Conservation (phyloP, 2,888 invertebrate genomes). For the Stenotaenia linearis region DNA sequence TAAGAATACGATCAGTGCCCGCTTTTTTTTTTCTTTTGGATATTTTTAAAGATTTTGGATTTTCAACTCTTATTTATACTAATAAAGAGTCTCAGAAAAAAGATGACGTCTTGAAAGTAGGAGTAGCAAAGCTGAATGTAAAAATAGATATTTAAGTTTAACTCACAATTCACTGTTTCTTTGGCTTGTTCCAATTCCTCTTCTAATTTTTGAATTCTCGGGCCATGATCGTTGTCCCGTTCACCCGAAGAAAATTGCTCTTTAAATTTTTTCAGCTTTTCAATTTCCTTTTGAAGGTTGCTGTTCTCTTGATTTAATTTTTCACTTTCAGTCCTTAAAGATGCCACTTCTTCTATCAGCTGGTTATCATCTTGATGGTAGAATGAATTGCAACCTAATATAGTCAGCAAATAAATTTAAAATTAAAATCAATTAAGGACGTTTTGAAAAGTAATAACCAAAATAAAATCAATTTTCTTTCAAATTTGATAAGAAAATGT, state of each 20-base stretch:
- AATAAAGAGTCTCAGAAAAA: neutral
- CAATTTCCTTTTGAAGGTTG: conserved; percentile 44
- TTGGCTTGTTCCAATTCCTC: conserved; percentile 70
- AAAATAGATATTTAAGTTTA: conserved; percentile 21
- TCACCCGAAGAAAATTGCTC: conserved; percentile 65
- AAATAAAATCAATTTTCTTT: too few relatives aligned
- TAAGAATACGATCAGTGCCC: too few relatives aligned
- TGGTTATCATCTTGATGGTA: conserved; percentile 34
- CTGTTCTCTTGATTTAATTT: conserved; percentile 44
- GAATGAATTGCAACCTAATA: conserved; percentile 31
- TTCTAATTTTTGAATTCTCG: conserved; percentile 58
- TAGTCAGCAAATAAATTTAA: too few relatives aligned
- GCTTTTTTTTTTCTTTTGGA: neutral
- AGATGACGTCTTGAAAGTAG: neutral
- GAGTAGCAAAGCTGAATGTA: too few relatives aligned
- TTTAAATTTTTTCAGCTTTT: conserved; percentile 63
- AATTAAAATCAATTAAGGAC: too few relatives aligned
- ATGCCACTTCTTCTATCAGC: conserved; percentile 41
- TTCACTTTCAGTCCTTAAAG: conserved; percentile 43
- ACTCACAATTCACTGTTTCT: conserved; percentile 62
- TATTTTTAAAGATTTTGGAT: neutral
- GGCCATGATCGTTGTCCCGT: conserved; percentile 58
- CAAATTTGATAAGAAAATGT: neutral
- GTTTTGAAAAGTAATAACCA: too few relatives aligned
- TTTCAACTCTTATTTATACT: neutral